These are phyloP conservation scores for Zingel zingel DNA, from an alignment of 2,113 vertebrate species.

Conservation along the genomic window DNA sequence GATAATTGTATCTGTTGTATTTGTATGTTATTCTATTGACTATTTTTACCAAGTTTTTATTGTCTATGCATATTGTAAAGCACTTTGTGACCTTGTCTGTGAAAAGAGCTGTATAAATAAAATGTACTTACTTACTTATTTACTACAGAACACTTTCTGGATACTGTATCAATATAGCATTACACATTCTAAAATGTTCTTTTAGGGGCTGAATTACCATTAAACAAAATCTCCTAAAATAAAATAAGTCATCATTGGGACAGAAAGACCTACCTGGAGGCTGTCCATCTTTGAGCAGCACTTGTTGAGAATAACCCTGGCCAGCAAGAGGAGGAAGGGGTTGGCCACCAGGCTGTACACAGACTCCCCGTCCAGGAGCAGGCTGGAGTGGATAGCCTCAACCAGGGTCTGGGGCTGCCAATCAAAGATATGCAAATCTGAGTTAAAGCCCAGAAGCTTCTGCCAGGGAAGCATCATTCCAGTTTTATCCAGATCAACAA, in stretches of 20 bases:
- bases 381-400: constrained; percentile 80
- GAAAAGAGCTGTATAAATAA: too few species aligned
- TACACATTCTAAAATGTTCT: too few species aligned
- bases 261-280: constrained; percentile 86
- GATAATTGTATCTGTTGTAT: too few species aligned
- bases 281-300: constrained; percentile 84
- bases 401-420: constrained; percentile 78
- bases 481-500: neutral
- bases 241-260: neutral
- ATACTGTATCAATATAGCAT: neutral
- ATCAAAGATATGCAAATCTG: neutral
- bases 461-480: neutral
- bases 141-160: neutral
- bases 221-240: neutral
- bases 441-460: neutral
- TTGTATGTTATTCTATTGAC: too few species aligned
- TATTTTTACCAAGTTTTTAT: too few species aligned
- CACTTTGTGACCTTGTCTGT: too few species aligned
- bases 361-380: constrained; percentile 93
- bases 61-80: too few species aligned
- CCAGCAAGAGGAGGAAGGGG: constrained; percentile 90
- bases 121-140: too few species aligned
- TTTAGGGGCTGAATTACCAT: neutral
- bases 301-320: constrained; percentile 88
- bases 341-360: constrained; percentile 90